These are phyloP conservation scores for Megaceryle torquata DNA, from an alignment of 2,113 vertebrate species.

Conservation along the genomic window DNA sequence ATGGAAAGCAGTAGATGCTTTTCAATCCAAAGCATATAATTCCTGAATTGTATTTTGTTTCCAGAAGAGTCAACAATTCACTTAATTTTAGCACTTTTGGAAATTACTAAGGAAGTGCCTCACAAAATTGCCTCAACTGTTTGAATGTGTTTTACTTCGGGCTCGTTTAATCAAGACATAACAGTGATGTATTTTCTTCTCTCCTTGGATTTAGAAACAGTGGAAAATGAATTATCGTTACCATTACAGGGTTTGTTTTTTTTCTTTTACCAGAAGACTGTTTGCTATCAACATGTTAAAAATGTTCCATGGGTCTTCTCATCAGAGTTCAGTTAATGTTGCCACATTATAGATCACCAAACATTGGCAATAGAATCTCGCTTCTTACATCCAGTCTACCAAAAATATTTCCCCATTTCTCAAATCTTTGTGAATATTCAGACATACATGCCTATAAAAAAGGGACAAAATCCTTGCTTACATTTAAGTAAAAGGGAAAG, in stretches of 20 bases:
- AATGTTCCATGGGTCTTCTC: neutral
- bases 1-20: neutral
- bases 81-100: neutral
- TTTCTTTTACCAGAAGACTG: neutral
- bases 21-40: neutral
- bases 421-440: neutral
- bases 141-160: neutral
- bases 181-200: neutral
- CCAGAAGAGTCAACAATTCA: neutral
- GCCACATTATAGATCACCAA: neutral
- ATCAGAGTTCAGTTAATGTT: neutral
- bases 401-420: neutral
- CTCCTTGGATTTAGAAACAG: neutral
- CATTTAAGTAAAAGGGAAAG: neutral
- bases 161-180: neutral
- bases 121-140: neutral
- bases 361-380: neutral
- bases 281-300: neutral
- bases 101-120: neutral
- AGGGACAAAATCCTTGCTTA: neutral
- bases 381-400: neutral
- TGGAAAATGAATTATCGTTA: neutral
- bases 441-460: neutral
- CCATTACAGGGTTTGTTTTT: neutral
- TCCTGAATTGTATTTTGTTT: neutral